phyloP scores from a whole-genome alignment of 2,797 vertebrate species.

The Graptemys geographica region DNA sequence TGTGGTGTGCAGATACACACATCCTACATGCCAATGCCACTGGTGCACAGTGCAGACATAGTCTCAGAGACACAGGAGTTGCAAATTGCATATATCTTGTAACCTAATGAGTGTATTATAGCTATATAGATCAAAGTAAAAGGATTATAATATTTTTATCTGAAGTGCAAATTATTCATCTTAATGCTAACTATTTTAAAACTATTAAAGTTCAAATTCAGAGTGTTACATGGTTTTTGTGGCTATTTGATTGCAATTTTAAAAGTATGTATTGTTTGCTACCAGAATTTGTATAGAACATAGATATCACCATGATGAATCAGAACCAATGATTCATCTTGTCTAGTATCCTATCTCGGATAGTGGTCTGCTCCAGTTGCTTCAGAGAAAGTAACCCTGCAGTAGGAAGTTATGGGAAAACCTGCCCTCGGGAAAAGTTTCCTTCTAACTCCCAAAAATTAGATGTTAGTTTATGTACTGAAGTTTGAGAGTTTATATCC shows the following conservation, averaged over 20 bases:
- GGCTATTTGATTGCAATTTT: background rate
- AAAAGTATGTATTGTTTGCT: background rate
- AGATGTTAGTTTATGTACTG: background rate
- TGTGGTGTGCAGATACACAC: background rate
- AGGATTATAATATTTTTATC: background rate
- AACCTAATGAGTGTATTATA: background rate
- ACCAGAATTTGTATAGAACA: background rate
- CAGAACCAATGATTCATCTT: background rate
- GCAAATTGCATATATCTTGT: background rate
- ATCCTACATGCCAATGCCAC: no score
- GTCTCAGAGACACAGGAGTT: background rate
- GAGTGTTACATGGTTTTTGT: background rate
- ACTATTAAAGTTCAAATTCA: background rate
- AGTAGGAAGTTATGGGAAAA: background rate
- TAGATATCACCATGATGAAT: background rate
- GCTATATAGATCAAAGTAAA: background rate
- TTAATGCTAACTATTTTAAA: background rate
- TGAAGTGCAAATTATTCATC: background rate
- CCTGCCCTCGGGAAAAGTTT: background rate
- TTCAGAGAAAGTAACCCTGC: background rate
- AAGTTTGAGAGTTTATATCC: background rate
- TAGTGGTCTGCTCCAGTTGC: background rate
- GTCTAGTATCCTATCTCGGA: background rate
- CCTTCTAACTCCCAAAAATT: background rate
- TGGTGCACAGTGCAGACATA: background rate